A percentile compares a stretch with the other conserved stretches of the same genome.
phyloP scores from a whole-genome alignment of 2,113 vertebrate species.

The Brienomyrus longianalis region DNA sequence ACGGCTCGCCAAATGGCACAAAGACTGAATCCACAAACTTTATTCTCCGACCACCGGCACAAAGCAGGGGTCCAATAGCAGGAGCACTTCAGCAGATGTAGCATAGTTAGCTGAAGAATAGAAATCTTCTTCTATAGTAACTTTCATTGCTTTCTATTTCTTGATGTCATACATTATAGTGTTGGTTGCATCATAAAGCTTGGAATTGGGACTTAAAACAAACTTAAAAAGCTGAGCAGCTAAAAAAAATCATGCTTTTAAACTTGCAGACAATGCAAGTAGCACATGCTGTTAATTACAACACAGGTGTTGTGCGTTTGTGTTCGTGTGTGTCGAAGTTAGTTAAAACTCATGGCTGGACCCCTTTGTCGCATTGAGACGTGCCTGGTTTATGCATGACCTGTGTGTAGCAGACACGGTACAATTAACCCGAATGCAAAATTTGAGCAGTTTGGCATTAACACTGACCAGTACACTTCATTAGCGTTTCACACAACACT shows the following conservation, averaged over 20 bases:
- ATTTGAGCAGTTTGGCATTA: background rate
- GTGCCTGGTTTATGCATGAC: background rate
- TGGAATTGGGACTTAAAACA: background rate
- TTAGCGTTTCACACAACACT: background rate
- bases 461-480: background rate
- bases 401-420: background rate
- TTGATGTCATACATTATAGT: background rate
- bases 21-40: background rate
- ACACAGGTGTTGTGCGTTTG: background rate
- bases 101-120: background rate
- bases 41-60: background rate
- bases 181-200: background rate
- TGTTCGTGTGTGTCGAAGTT: background rate
- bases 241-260: background rate
- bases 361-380: background rate
- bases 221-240: background rate
- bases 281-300: background rate
- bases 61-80: background rate
- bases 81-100: background rate
- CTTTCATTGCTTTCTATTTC: background rate
- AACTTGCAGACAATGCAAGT: background rate
- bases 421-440: background rate
- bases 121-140: background rate
- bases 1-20: background rate
- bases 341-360: background rate